Percentiles rank a stretch among this genome's conserved stretches.
Conservation (phyloP, 1,140 invertebrate genomes). For the Rhopalosiphum maidis region DNA sequence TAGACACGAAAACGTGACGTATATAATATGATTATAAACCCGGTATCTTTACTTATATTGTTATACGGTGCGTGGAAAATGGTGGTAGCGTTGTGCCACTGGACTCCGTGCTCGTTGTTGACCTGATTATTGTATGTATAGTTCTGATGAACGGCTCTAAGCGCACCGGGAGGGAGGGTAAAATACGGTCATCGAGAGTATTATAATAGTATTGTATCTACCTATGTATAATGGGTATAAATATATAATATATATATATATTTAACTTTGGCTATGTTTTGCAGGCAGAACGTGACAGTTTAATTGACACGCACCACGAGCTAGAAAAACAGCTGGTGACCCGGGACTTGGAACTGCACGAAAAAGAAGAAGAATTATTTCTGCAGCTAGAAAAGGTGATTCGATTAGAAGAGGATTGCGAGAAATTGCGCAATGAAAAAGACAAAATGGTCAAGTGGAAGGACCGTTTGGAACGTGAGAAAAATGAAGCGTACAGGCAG, state of each 20-base stretch:
- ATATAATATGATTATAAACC: not conserved
- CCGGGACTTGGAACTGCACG: conserved; percentile 67
- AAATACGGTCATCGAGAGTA: not conserved
- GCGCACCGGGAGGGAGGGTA: not conserved
- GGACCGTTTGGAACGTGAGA: conserved; percentile 64
- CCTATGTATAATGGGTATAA: no score
- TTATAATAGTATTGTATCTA: not conserved
- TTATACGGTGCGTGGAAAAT: not conserved
- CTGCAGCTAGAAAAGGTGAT: conserved; percentile 69
- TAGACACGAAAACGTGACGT: conserved; percentile 36
- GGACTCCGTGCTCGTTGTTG: not conserved
- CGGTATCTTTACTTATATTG: not conserved
- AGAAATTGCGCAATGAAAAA: conserved; percentile 64
- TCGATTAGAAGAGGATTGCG: conserved; percentile 70
- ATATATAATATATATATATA: not conserved
- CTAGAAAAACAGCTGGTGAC: conserved; percentile 67
- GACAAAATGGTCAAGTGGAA: conserved; percentile 65
- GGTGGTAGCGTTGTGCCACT: not conserved
- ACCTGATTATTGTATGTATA: not conserved
- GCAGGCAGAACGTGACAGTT: conserved; percentile 69
- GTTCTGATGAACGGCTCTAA: not conserved
- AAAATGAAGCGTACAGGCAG: conserved; percentile 65
- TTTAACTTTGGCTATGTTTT: conserved; percentile 52
- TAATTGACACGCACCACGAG: conserved; percentile 65
- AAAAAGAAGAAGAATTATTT: conserved; percentile 72